Percentiles rank a stretch among this genome's conserved stretches.
Conservation (phyloP, 2,113 vertebrate species). For the Patagioenas fasciata region DNA sequence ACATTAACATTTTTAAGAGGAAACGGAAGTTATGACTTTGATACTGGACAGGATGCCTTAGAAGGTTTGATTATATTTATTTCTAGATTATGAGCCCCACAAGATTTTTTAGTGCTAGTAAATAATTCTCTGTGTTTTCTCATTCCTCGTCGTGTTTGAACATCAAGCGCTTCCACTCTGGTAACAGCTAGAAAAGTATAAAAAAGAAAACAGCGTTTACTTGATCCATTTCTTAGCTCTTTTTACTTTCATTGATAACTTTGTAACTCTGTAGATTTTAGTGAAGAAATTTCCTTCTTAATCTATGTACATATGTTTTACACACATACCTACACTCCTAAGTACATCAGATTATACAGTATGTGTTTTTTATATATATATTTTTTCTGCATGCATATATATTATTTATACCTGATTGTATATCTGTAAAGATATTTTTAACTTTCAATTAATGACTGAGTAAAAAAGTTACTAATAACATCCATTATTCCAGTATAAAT, state of each 20-base stretch:
- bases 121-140: not conserved
- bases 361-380: too few relatives aligned
- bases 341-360: not conserved
- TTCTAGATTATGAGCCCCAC: not conserved
- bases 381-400: not conserved
- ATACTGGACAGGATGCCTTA: not conserved
- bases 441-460: not conserved
- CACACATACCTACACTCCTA: rapidly evolving
- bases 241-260: not conserved
- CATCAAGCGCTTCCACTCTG: not conserved
- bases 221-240: not conserved
- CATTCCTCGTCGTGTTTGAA: not conserved
- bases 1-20: not conserved
- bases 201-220: not conserved
- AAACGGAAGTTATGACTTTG: not conserved
- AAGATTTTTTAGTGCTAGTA: not conserved
- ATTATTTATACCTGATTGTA: not conserved
- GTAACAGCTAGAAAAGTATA: not conserved
- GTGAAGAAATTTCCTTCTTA: not conserved
- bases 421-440: not conserved
- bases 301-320: not conserved
- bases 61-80: not conserved
- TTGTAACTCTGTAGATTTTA: not conserved
- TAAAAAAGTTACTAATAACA: not conserved
- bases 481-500: not conserved